Evolutionary conservation across 2,888 invertebrate species (phyloP).

Genomic region (Podotricha telesiphe): DNA sequence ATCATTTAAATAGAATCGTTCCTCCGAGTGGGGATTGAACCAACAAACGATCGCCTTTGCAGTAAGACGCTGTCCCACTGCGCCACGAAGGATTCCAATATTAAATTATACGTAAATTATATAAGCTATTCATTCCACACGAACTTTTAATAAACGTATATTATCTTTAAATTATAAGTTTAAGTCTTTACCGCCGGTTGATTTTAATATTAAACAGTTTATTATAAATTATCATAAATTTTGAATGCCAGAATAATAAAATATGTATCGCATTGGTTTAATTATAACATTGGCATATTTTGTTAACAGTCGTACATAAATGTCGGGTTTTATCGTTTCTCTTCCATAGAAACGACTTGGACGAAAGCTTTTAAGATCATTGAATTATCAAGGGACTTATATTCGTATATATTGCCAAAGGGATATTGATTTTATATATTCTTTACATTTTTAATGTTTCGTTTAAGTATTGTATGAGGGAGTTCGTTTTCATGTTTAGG

Average conservation of each 20-base stretch:
- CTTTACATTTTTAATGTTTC: no score
- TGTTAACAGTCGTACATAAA: constrained; percentile 20
- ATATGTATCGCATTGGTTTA: constrained; percentile 35
- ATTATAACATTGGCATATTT: constrained; percentile 27
- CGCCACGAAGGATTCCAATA: no score
- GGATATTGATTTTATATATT: no score
- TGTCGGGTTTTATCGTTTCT: constrained; percentile 12
- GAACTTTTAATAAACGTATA: not conserved
- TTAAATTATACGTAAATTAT: not conserved
- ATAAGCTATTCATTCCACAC: not conserved
- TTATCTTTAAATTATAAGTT: constrained; percentile 21
- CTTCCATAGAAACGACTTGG: constrained; percentile 9
- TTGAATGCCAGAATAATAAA: constrained; percentile 36
- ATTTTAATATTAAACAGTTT: constrained; percentile 23
- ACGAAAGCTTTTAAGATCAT: constrained; percentile 16
- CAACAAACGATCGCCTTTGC: no score
- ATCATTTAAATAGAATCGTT: no score
- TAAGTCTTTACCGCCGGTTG: constrained; percentile 27
- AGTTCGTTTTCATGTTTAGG: no score
- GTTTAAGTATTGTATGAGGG: no score
- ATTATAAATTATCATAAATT: constrained; percentile 34
- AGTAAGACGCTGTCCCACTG: no score
- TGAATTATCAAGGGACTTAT: constrained; percentile 4
- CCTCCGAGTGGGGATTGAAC: no score
- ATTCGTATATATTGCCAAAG: no score